Base-by-base conservation (phyloP, 2,888 invertebrate genomes). In the Nudaria mundana region DNA sequence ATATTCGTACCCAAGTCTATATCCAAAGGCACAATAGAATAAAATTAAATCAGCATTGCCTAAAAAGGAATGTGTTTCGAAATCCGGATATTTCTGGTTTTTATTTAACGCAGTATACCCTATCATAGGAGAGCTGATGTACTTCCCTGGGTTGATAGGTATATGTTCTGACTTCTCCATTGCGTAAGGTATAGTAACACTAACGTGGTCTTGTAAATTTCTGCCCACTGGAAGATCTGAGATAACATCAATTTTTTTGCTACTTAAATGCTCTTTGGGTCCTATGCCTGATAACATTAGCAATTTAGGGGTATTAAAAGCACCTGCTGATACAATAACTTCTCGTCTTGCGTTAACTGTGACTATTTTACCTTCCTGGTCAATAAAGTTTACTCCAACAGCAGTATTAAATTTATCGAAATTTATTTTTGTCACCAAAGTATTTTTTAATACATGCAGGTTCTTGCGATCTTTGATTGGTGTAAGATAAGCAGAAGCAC, bases 291-390 rank as follows among this genome's bases (percentile, higher is more conserved):
- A 94, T 3, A 94, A 66, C 92, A 94, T 91, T n/a, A 95, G 76
- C 2, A 95, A 66, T 70, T 94, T 93, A 0, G 95, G 93, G 4
- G 93, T 90, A 70, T 93, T 92, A 28, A 94, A 90, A 1, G 93
- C 90, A 3, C 94, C 95, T 1, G 93, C 93, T 33, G 92, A 90
- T 12, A 95, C 52, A 36, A 95, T 93, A 0, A 95, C 90, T 71
- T 93, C 93, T 58, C 91, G 92, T 24, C 76, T 86, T 2, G 92
- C 92, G 6, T 34, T 33, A 11, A 43, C 13, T 22, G 69, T 18
- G 69, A 50, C 2, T 44, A 65, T 6, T 24, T 48, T 11, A 37
- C 71, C 68, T 1, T 60, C 53, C 10, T 49, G 37, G 3, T 39
- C n/a, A 18, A 38, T 41, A n/a, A 40, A n/a, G n/a, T n/a, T 35